phyloP scores from a whole-genome alignment of 2,888 invertebrate species.

The Parthenolecanium corni region DNA sequence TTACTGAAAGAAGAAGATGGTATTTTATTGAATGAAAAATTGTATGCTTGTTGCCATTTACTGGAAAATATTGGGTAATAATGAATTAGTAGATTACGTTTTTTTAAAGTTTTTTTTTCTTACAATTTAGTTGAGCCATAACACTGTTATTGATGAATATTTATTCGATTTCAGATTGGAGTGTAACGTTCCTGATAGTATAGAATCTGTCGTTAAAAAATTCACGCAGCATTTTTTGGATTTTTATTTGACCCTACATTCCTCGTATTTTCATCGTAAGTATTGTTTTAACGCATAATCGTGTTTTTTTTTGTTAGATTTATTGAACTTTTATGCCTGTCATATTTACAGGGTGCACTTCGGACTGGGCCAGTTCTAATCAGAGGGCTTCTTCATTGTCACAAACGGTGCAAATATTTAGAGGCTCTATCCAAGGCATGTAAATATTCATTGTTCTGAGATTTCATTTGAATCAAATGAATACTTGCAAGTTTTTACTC shows the following conservation, averaged over 20 bases:
- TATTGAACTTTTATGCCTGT: not conserved
- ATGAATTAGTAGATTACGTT: not conserved
- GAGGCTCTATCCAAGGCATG: too few species aligned
- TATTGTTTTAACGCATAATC: not conserved
- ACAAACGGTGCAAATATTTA: not conserved
- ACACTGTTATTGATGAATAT: not conserved
- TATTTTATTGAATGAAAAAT: constrained; percentile 15
- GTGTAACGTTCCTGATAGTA: constrained; percentile 9
- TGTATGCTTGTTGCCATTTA: constrained; percentile 16
- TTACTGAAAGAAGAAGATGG: constrained; percentile 20
- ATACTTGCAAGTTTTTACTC: not conserved
- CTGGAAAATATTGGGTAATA: constrained; percentile 20
- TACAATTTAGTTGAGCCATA: not conserved
- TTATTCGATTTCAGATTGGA: constrained; percentile 13
- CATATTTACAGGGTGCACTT: too few species aligned
- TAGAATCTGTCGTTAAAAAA: constrained; percentile 9
- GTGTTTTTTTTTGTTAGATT: not conserved
- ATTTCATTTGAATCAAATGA: too few species aligned
- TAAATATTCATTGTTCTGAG: too few species aligned
- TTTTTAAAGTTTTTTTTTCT: not conserved
- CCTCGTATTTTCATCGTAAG: constrained; percentile 12
- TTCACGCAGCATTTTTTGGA: constrained; percentile 13
- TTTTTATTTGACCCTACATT: constrained; percentile 6
- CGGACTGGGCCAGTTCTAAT: too few species aligned
- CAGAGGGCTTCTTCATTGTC: not conserved